Percentiles rank a stretch among this genome's conserved stretches.
Conservation (phyloP, 2,113 vertebrate species). For the Mesembrinibis cayennensis region DNA sequence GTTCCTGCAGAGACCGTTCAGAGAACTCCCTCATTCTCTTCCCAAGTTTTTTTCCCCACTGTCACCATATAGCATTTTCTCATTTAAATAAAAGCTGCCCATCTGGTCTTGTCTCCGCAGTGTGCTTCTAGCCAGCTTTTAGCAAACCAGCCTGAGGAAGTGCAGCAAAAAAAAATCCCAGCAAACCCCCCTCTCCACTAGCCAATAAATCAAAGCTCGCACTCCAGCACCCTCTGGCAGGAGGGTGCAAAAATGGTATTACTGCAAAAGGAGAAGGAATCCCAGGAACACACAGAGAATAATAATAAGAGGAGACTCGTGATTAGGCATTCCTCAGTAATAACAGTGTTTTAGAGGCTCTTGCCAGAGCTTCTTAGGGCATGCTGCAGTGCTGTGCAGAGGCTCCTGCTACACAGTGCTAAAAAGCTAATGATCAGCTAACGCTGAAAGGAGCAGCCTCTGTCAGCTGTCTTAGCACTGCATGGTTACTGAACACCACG, state of each 20-base stretch:
- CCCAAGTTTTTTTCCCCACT: background rate
- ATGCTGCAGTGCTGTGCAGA: fast-evolving
- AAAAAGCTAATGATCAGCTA: background rate
- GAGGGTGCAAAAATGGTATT: background rate
- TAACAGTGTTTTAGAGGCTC: background rate
- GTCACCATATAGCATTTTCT: background rate
- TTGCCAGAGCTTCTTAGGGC: background rate
- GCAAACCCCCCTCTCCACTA: background rate
- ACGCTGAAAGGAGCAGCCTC: background rate
- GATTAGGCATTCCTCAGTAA: background rate
- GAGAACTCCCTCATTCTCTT: background rate
- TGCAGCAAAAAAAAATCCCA: background rate
- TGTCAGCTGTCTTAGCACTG: background rate
- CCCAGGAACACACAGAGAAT: background rate
- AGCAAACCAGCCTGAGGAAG: slow-evolving; percentile 16
- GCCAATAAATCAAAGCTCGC: background rate
- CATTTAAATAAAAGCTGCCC: background rate
- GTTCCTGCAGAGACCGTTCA: background rate
- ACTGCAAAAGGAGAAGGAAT: background rate
- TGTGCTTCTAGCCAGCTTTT: background rate
- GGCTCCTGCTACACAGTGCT: background rate
- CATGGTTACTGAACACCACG: background rate
- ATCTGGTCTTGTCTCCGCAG: background rate
- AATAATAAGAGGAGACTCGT: background rate
- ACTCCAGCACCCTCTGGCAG: background rate